These are phyloP conservation scores for Mesorhabditis belari DNA, from an alignment of 2,888 invertebrate species.

Conservation along the genomic window DNA sequence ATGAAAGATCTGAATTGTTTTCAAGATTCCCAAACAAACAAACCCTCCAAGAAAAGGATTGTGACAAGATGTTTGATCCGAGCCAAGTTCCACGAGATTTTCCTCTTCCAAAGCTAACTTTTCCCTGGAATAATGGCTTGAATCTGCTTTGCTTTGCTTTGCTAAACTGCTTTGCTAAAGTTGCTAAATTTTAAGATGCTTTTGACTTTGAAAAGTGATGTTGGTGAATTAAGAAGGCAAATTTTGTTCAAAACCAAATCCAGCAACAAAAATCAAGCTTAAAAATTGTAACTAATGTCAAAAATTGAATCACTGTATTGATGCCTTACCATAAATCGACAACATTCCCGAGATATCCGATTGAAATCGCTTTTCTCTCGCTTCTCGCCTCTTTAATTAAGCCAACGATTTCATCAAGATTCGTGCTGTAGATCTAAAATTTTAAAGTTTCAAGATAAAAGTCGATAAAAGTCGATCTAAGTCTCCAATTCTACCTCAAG, in stretches of 20 bases:
- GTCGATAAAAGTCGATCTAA: too few species aligned
- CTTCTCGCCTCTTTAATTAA: slow-evolving; percentile 46
- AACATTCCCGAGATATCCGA: slow-evolving; percentile 63
- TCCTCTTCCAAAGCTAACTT: slow-evolving; percentile 59
- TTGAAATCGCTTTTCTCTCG: slow-evolving; percentile 56
- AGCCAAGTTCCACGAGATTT: slow-evolving; percentile 61
- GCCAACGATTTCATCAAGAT: slow-evolving; percentile 20
- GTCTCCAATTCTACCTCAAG: slow-evolving; percentile 53
- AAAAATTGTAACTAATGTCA: too few species aligned
- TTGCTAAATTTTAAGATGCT: too few species aligned
- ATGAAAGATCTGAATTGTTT: neutral
- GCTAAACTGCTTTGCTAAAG: too few species aligned
- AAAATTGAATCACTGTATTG: too few species aligned
- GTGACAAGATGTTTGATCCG: slow-evolving; percentile 65
- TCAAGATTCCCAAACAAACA: too few species aligned
- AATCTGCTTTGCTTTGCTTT: too few species aligned
- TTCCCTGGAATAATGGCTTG: slow-evolving; percentile 56
- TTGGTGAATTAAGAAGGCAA: too few species aligned
- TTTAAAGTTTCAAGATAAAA: slow-evolving; percentile 56
- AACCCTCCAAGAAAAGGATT: slow-evolving; percentile 62
- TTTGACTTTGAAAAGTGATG: too few species aligned
- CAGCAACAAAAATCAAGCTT: too few species aligned
- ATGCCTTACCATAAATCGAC: slow-evolving; percentile 58
- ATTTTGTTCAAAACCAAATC: too few species aligned
- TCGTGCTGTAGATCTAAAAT: slow-evolving; percentile 48